Evolutionary conservation across 2,888 invertebrate species (phyloP), one percentile per base, ranked within the genome.

Genomic region (Liodrosophila aerea): DNA sequence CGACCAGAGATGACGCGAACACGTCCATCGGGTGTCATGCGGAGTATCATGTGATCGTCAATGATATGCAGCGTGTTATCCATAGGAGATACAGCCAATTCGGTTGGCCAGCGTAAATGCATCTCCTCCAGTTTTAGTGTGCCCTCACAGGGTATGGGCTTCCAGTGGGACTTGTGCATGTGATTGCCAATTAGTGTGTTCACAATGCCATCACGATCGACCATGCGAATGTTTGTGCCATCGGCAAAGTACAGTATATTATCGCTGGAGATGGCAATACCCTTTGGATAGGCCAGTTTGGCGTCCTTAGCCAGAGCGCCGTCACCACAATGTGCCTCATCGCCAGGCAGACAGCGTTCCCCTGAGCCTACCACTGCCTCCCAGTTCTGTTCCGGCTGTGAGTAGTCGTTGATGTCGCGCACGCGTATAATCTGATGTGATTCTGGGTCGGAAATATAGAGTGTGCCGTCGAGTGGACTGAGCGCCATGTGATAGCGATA

Each of bases 401-500:
- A 92, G 87, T 93, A 95, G 88, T 97, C 96, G 64, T 94, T 94
- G 1, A 94, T 94, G 86, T 95, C 94, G 37, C 95, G 93, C 1
- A 97, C 96, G 69, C 94, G 93, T 63, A 97, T 95, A 73, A 98
- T 97, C 90, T 97, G 97, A 89, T 97, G 97, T 0, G 96, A 96
- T 89, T 98, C 97, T 0, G 98, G 98, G 89, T 98, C 97, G 0
- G 98, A 98, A 81, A 99, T 96, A 91, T 97, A 98, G 7, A 99
- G 92, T 1, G 95, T 95, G 18, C 97, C 97, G 88, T 98, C 98
- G 9, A 98, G 92, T 0, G 99, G 98, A 81, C 97, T 97, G 37
- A 98, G 91, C 0, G 98, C 97, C 93, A 99, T 96, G 91, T 98
- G 98, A 90, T 98, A 99, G 53, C 98, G 95, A 90, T 98, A 98